These are phyloP conservation scores for Drosophila diplacantha DNA, from an alignment of 2,888 invertebrate species.

Conservation along the genomic window DNA sequence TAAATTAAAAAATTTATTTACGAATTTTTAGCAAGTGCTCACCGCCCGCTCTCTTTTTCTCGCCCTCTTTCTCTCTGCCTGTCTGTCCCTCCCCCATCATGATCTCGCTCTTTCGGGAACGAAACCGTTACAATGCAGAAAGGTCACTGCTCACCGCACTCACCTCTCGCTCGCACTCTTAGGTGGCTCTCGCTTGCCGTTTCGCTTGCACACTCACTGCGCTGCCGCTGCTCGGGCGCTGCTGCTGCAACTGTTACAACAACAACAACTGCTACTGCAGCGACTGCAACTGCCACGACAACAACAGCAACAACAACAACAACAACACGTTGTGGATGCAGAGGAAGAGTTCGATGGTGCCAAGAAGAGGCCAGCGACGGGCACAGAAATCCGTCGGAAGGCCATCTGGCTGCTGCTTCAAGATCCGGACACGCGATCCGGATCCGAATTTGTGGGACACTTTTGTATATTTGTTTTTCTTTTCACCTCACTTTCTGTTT, in stretches of 20 bases:
- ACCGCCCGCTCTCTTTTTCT: background rate
- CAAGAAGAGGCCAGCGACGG: constrained; percentile 50
- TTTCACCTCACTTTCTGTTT: background rate
- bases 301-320: constrained; percentile 6
- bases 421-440: constrained; percentile 31
- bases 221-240: constrained; percentile 5
- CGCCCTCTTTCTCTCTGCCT: background rate
- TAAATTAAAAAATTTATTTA: too few relatives aligned
- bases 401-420: constrained; percentile 32
- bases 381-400: constrained; percentile 51
- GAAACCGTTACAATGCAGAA: constrained; percentile 14
- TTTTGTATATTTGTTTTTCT: constrained; percentile 13
- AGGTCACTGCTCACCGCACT: constrained; percentile 8
- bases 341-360: constrained; percentile 9
- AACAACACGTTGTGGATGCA: background rate
- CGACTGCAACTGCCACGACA: constrained; percentile 11
- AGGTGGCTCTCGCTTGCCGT: constrained; percentile 15
- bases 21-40: background rate
- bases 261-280: constrained; percentile 13
- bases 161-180: constrained; percentile 27
- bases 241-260: constrained; percentile 27
- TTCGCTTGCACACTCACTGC: constrained; percentile 29
- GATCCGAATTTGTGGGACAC: constrained; percentile 5
- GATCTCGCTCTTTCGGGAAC: constrained; percentile 2
- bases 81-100: background rate